Conservation (phyloP, 2,888 invertebrate genomes). For the Tanypteryx hageni region DNA sequence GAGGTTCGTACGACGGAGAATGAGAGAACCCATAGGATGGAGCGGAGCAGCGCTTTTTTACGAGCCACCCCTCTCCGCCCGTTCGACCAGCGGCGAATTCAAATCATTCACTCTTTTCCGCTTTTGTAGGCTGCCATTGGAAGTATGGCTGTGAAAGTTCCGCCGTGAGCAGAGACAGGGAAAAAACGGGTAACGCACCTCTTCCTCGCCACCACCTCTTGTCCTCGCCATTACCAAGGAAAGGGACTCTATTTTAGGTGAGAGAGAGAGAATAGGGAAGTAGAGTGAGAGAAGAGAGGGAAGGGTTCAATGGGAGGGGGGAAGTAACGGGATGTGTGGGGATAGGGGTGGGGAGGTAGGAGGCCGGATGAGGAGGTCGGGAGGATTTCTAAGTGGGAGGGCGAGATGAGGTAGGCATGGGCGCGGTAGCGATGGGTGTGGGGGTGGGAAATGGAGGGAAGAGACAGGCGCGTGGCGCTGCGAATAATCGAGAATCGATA, state of each 20-base stretch:
- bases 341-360: neutral
- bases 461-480: slow-evolving; percentile 1
- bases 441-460: neutral
- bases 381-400: neutral
- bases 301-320: neutral
- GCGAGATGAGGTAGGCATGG: neutral
- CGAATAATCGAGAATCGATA: slow-evolving; percentile 26
- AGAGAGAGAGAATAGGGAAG: too few species aligned
- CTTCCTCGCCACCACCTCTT: neutral
- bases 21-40: neutral
- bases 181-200: neutral
- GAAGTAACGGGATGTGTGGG: neutral
- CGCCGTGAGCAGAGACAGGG: neutral
- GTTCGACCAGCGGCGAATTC: slow-evolving; percentile 4
- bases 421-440: neutral
- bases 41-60: neutral
- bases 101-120: neutral
- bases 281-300: too few species aligned
- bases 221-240: too few species aligned
- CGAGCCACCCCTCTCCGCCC: neutral
- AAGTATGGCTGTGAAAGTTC: neutral
- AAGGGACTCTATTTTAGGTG: too few species aligned
- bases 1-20: neutral
- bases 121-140: neutral
- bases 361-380: neutral